Conservation (phyloP, 2,797 vertebrate genomes). For the Myotis planiceps region DNA sequence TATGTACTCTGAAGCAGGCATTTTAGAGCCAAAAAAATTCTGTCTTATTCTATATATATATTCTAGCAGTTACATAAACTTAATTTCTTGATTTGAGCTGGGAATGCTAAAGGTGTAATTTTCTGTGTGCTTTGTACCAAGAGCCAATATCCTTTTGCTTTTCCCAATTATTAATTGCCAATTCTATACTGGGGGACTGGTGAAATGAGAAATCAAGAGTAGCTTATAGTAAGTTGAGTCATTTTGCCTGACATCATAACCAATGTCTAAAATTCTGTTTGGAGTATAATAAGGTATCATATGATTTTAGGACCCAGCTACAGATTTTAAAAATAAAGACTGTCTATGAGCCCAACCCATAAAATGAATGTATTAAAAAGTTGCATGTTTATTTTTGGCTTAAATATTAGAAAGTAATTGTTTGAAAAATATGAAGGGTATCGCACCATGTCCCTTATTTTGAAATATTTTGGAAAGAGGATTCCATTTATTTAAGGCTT, state of each 20-base stretch:
- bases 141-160: constrained; percentile 77
- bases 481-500: constrained; percentile 41
- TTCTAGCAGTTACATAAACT: constrained; percentile 65
- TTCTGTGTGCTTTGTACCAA: constrained; percentile 52
- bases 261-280: constrained; percentile 54
- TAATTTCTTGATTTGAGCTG: constrained; percentile 61
- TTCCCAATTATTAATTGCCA: constrained; percentile 51
- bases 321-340: constrained; percentile 40
- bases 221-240: constrained; percentile 51
- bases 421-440: neutral
- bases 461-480: constrained; percentile 33
- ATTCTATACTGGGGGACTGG: constrained; percentile 11
- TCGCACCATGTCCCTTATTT: constrained; percentile 40
- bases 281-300: constrained; percentile 12
- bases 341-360: neutral
- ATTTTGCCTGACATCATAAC: constrained; percentile 46
- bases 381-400: constrained; percentile 32
- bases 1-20: constrained; percentile 67
- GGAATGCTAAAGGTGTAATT: constrained; percentile 62
- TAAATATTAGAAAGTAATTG: constrained; percentile 4
- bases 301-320: constrained; percentile 32
- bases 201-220: constrained; percentile 47
- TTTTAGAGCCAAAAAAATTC: constrained; percentile 51
- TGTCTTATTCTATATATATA: constrained; percentile 68
- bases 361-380: constrained; percentile 2